Percentiles rank a stretch among this genome's conserved stretches.
These are phyloP conservation scores for Muscicapa striata DNA, from an alignment of 2,797 vertebrate species.

Conservation along the genomic window DNA sequence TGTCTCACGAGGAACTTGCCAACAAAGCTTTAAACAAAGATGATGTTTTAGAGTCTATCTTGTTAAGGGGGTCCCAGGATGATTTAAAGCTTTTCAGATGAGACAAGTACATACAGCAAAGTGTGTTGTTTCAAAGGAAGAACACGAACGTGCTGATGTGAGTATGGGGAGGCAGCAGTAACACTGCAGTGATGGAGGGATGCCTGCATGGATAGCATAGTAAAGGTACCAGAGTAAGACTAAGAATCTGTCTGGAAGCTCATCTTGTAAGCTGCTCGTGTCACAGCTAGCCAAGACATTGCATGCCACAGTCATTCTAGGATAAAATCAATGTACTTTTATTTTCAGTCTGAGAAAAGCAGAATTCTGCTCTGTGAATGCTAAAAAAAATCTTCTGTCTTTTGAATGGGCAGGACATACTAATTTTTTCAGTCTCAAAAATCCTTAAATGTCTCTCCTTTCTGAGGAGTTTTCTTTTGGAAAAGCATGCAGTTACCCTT, in stretches of 20 bases:
- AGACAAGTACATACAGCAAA: not conserved
- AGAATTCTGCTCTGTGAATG: not conserved
- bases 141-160: not conserved
- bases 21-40: not conserved
- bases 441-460: not conserved
- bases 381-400: not conserved
- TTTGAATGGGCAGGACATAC: not conserved
- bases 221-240: not conserved
- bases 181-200: not conserved
- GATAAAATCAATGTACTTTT: not conserved
- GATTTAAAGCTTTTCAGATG: not conserved
- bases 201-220: not conserved
- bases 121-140: not conserved
- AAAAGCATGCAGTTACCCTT: not conserved
- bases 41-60: not conserved
- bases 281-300: not conserved
- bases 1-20: not conserved
- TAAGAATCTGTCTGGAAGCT: not conserved
- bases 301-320: not conserved
- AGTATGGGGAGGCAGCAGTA: not conserved
- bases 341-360: not conserved
- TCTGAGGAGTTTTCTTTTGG: not conserved
- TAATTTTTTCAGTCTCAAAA: not conserved
- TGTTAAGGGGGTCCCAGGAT: not conserved
- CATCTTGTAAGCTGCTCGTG: not conserved